phyloP scores from a whole-genome alignment of 2,797 vertebrate genomes.

The Myiotriccus ornatus region DNA sequence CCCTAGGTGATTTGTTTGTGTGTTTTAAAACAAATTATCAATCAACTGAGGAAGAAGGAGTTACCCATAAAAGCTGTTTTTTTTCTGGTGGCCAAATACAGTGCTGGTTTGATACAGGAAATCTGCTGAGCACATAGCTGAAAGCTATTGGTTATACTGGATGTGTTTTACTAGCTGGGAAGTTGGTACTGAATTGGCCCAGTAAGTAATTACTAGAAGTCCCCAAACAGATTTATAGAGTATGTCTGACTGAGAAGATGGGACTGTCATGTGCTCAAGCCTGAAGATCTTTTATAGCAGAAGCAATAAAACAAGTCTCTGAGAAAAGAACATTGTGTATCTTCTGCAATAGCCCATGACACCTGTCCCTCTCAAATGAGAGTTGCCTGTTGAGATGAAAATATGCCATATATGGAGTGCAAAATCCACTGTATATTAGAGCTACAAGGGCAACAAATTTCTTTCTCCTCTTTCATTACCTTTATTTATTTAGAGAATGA shows the following conservation, averaged over 20 bases:
- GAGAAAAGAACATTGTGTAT: neutral
- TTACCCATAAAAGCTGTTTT: neutral
- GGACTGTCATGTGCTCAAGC: neutral
- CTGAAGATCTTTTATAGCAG: neutral
- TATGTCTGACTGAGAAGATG: neutral
- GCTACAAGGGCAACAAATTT: rapidly evolving
- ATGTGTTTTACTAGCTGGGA: neutral
- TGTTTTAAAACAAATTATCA: neutral
- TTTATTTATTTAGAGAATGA: neutral
- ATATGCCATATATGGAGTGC: rapidly evolving
- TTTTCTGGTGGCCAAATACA: neutral
- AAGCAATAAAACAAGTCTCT: neutral
- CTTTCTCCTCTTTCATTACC: neutral
- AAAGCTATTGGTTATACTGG: neutral
- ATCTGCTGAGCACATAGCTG: neutral
- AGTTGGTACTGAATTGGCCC: neutral
- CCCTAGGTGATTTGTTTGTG: neutral
- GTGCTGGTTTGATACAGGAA: neutral
- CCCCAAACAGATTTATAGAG: neutral
- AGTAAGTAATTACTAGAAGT: neutral
- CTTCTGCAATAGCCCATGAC: neutral
- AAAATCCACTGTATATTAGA: neutral
- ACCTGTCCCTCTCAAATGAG: neutral
- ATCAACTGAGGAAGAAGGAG: neutral
- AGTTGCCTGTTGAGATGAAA: neutral